Conservation (phyloP, 2,113 vertebrate genomes). For the Pithys albifrons region DNA sequence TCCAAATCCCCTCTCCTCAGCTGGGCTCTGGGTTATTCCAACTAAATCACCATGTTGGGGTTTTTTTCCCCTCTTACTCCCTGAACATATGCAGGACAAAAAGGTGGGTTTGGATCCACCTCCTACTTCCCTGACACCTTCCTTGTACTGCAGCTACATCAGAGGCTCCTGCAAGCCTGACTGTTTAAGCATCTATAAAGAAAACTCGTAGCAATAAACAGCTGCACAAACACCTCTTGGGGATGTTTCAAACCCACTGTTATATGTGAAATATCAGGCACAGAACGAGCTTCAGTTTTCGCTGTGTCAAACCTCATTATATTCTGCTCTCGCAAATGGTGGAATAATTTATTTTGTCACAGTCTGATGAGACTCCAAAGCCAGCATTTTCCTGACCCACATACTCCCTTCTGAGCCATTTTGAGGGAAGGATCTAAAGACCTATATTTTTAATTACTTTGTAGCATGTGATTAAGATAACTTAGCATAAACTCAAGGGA, state of each 20-base stretch:
- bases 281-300: slow-evolving; percentile 15
- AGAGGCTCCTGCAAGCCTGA: background rate
- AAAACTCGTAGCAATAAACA: background rate
- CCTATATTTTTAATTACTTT: slow-evolving; percentile 23
- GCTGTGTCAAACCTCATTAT: slow-evolving; percentile 9
- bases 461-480: slow-evolving; percentile 28
- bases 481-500: background rate
- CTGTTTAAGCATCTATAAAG: background rate
- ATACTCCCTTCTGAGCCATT: slow-evolving; percentile 14
- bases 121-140: background rate
- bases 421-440: background rate
- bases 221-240: background rate
- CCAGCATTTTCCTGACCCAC: background rate
- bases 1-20: background rate
- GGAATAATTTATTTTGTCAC: slow-evolving; percentile 51
- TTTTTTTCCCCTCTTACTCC: background rate
- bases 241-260: background rate
- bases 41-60: background rate
- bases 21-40: background rate
- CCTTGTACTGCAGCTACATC: background rate
- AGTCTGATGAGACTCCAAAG: background rate
- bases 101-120: background rate
- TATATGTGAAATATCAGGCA: background rate
- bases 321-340: background rate
- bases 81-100: background rate